These are phyloP conservation scores for Corynorhinus townsendii DNA, from an alignment of 2,113 vertebrate genomes.

Conservation along the genomic window DNA sequence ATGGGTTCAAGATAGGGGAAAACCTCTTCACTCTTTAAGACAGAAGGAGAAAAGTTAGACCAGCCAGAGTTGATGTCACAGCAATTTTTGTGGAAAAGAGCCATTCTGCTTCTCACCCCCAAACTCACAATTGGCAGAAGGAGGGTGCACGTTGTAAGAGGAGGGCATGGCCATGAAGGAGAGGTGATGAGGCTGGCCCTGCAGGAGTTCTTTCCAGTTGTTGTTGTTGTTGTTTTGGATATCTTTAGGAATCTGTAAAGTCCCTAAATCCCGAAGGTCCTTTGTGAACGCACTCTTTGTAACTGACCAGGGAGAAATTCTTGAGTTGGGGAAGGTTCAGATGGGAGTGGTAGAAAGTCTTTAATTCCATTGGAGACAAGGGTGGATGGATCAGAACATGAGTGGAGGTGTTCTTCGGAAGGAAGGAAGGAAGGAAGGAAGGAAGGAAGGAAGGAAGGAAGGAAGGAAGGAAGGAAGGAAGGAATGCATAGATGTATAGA, in stretches of 20 bases:
- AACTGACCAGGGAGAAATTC: neutral
- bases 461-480: neutral
- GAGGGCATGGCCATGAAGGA: neutral
- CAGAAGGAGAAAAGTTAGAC: neutral
- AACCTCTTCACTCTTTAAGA: neutral
- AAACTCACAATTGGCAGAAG: neutral
- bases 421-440: too few species aligned
- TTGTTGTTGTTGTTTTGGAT: neutral
- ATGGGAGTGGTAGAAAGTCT: neutral
- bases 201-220: neutral
- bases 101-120: neutral
- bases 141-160: accelerated
- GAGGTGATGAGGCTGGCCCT: neutral
- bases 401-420: neutral
- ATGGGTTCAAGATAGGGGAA: neutral
- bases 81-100: neutral
- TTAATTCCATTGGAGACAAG: neutral
- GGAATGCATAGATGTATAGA: neutral
- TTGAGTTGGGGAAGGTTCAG: neutral
- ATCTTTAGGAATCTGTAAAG: neutral
- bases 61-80: neutral
- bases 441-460: neutral
- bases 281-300: neutral
- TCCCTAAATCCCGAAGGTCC: neutral
- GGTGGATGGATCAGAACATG: neutral